These are phyloP conservation scores for Oreortyx pictus DNA, from an alignment of 2,797 vertebrate genomes.

Conservation along the genomic window DNA sequence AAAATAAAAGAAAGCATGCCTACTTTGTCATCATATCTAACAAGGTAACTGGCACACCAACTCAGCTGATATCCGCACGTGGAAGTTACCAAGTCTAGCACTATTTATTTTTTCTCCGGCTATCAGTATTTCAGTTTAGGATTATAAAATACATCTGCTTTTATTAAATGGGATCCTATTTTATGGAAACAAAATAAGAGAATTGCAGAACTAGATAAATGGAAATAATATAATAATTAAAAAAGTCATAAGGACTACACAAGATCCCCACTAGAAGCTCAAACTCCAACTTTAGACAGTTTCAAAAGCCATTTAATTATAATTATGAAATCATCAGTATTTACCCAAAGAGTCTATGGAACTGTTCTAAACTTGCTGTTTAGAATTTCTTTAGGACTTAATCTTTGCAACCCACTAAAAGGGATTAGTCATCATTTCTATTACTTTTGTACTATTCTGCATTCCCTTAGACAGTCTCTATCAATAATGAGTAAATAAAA, in stretches of 20 bases:
- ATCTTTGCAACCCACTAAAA: background rate
- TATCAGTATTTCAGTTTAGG: background rate
- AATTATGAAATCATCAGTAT: background rate
- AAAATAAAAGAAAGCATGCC: background rate
- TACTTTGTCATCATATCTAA: background rate
- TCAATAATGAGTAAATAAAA: background rate
- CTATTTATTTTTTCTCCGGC: background rate
- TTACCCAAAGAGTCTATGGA: background rate
- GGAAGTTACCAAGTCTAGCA: background rate
- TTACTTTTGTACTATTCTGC: background rate
- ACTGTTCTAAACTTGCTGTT: too few relatives aligned
- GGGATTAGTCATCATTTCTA: background rate
- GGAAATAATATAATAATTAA: background rate
- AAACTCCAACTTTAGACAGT: background rate
- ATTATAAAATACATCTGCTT: background rate
- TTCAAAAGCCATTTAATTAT: background rate
- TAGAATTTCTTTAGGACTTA: background rate
- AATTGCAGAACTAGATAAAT: background rate
- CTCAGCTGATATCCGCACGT: background rate
- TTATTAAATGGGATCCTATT: background rate
- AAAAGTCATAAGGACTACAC: background rate
- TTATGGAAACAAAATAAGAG: background rate
- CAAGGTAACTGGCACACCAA: background rate
- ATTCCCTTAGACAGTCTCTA: background rate
- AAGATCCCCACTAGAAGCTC: background rate